phyloP scores from a whole-genome alignment of 2,888 invertebrate species.

The Lithophane socia region DNA sequence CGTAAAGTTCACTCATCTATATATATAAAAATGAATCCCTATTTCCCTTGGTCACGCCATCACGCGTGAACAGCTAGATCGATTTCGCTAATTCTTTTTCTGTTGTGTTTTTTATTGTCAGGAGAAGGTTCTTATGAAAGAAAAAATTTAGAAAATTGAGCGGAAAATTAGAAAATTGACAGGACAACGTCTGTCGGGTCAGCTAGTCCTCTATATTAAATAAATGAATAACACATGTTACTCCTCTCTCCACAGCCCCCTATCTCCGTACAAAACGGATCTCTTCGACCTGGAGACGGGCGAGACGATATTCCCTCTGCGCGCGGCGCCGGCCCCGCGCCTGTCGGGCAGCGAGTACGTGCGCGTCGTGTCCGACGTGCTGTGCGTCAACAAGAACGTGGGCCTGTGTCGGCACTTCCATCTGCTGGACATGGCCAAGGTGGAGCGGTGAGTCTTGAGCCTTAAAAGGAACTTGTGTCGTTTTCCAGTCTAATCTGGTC shows the following conservation, averaged over 20 bases:
- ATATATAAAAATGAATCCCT: too few species aligned
- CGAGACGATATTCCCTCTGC: conserved; percentile 52
- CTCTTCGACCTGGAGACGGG: conserved; percentile 77
- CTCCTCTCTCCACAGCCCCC: conserved; percentile 78
- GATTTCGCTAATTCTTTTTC: too few species aligned
- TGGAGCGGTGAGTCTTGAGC: conserved; percentile 91
- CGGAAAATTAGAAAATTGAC: too few species aligned
- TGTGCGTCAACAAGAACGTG: conserved; percentile 98
- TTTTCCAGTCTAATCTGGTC: background rate
- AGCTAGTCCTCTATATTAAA: too few species aligned
- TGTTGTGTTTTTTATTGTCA: too few species aligned
- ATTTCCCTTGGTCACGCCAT: too few species aligned
- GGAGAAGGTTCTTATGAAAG: too few species aligned
- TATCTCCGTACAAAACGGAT: conserved; percentile 91
- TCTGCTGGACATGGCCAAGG: conserved; percentile 94
- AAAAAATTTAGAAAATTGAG: too few species aligned
- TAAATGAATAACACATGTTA: too few species aligned
- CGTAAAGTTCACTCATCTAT: too few species aligned
- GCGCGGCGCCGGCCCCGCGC: conserved; percentile 54
- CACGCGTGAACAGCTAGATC: too few species aligned
- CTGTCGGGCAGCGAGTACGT: conserved; percentile 79
- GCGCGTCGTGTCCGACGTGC: conserved; percentile 94
- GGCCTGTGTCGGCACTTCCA: conserved; percentile 98
- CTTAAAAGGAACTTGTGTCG: background rate
- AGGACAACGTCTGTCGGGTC: too few species aligned